These are phyloP conservation scores for Caenorhabditis sp. DNA, from an alignment of 2,888 invertebrate species.

Conservation along the genomic window DNA sequence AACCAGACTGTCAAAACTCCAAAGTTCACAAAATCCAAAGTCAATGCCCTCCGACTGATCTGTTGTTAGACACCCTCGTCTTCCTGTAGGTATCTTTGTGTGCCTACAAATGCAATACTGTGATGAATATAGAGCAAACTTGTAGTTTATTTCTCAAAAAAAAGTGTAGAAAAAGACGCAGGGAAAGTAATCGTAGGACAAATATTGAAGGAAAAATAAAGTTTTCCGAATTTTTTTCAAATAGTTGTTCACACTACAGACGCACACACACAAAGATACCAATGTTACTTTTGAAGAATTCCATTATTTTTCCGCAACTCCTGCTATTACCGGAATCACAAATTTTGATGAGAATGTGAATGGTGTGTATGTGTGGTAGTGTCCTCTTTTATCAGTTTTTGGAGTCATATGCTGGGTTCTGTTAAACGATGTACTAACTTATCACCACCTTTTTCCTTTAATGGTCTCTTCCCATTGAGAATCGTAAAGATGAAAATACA, in stretches of 20 bases:
- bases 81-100: conserved; percentile 33
- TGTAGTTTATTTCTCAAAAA: conserved; percentile 51
- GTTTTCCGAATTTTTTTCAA: conserved; percentile 13
- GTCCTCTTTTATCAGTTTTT: conserved; percentile 33
- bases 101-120: conserved; percentile 29
- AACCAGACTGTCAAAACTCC: conserved; percentile 26
- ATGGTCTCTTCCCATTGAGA: conserved; percentile 17
- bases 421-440: conserved; percentile 8
- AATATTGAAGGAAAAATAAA: conserved; percentile 37
- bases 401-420: conserved; percentile 18
- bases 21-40: conserved; percentile 49
- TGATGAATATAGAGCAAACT: conserved; percentile 45
- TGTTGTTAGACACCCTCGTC: conserved; percentile 39
- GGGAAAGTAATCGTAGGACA: conserved; percentile 29
- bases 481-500: conserved; percentile 28
- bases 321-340: neutral
- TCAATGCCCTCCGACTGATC: conserved; percentile 6
- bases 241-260: conserved; percentile 45
- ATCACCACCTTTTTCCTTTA: conserved; percentile 18
- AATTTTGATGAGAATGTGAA: conserved; percentile 8
- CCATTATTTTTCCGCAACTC: neutral
- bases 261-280: neutral
- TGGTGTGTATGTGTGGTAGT: conserved; percentile 14
- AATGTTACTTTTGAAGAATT: neutral
- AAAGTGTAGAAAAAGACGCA: conserved; percentile 19